Conservation (phyloP, 2,113 vertebrate genomes). For the Cranoglanis bouderius region DNA sequence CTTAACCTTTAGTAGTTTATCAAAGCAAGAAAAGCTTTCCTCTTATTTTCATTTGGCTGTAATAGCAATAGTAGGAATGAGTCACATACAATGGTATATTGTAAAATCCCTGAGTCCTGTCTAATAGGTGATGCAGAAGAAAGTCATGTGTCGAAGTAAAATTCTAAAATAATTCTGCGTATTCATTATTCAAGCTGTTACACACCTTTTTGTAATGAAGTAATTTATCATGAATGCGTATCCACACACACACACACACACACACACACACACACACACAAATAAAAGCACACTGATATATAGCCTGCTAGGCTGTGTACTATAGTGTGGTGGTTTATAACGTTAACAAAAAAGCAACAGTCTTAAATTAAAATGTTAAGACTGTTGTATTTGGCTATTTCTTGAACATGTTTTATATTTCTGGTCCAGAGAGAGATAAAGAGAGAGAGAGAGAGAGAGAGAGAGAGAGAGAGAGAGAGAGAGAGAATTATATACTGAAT, state of each 20-base stretch:
- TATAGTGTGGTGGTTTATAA: background rate
- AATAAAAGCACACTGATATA: background rate
- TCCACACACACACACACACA: background rate
- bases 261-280: background rate
- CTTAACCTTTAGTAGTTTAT: background rate
- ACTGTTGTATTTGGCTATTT: no score
- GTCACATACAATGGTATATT: background rate
- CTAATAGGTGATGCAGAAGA: background rate
- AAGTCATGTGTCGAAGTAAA: background rate
- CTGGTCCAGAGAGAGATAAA: background rate
- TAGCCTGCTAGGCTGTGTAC: background rate
- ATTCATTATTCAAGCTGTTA: background rate
- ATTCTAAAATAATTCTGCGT: background rate
- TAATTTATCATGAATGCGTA: background rate
- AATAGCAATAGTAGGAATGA: background rate
- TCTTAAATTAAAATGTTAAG: no score
- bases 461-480: background rate
- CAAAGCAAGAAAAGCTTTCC: background rate
- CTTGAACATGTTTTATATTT: background rate
- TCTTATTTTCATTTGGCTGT: background rate
- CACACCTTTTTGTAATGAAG: background rate
- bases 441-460: slow-evolving; percentile 5
- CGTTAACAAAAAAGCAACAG: background rate
- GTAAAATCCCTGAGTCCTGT: background rate
- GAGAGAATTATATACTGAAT: background rate